Evolutionary conservation across 2,888 invertebrate genomes (phyloP), one percentile per base, ranked within the genome.

Genomic region (Tetragnatha montana): DNA sequence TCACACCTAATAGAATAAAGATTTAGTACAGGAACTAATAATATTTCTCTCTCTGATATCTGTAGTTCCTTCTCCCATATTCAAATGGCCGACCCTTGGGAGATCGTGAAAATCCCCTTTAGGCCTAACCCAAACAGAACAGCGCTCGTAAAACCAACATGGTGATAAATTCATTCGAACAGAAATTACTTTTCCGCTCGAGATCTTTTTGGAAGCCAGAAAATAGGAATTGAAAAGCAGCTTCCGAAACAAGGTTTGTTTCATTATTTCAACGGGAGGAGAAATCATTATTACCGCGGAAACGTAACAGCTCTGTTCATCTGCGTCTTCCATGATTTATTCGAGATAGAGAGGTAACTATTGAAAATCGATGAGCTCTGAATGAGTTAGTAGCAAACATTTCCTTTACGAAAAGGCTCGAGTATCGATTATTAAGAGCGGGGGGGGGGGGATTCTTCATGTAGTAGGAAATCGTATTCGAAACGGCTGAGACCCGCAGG

Each of bases 271-370:
- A 76, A 75, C 76, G 76, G 68, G 35, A 4, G 4, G 35, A 35
- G 35, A 84, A 84, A 84, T 84, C 75, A 86, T 86, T 86, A 80
- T 79, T 71, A 49, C 79, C 60, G 51, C 8, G 73, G 70, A 74
- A 50, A n/a, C 47, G 80, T 78, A 71, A 74, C 74, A 47, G 22
- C 60, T 60, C 73, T 86, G 86, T 80, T 86, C 60, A 73, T 74
- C 80, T 80, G 51, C 51, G 60, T 80, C 71, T 71, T 74, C 35
- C 80, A 73, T 86, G 86, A 86, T 86, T 86, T 86, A 86, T 86
- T 86, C 80, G 22, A 71, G 79, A 86, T 86, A 86, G 86, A 86
- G 80, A 79, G 86, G 86, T 86, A 86, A 86, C 86, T 86, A 86
- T 86, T 86, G 86, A 80, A 86, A 86, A 86, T 86, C 86, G 68